Evolutionary conservation across 2,113 vertebrate genomes (phyloP).

Genomic region (Abramis brama): DNA sequence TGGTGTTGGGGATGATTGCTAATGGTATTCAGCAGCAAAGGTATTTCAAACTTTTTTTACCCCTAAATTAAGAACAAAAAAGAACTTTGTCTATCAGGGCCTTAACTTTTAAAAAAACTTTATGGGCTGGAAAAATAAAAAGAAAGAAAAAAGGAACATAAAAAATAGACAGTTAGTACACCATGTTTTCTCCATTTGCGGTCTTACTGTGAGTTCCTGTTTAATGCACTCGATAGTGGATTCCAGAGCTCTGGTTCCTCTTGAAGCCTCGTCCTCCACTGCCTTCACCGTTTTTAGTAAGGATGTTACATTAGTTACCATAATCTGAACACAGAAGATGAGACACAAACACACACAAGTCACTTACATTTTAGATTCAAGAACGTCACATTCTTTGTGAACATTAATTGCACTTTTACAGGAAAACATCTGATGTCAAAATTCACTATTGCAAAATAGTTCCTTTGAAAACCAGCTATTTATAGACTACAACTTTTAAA

Average conservation of each 20-base stretch:
- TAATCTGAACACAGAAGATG: slow-evolving; percentile 80
- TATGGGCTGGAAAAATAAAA: not conserved
- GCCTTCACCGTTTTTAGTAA: slow-evolving; percentile 98
- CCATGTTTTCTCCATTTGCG: slow-evolving; percentile 28
- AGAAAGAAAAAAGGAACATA: not conserved
- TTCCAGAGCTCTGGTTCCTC: slow-evolving; percentile 94
- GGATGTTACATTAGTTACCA: slow-evolving; percentile 98
- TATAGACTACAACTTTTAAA: not conserved
- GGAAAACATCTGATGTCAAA: not conserved
- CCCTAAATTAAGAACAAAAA: no score
- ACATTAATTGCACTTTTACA: not conserved
- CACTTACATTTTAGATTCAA: not conserved
- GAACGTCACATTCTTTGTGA: not conserved
- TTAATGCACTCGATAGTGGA: slow-evolving; percentile 97
- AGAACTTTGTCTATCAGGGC: no score
- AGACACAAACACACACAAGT: not conserved
- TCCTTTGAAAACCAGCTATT: not conserved
- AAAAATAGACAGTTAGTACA: no score
- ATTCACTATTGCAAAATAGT: not conserved
- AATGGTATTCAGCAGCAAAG: no score
- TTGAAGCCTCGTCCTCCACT: slow-evolving; percentile 97
- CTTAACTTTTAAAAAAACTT: not conserved
- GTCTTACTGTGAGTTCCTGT: slow-evolving; percentile 90
- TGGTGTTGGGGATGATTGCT: no score
- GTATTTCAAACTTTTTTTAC: no score